Percentiles rank a stretch among this genome's conserved stretches.
Conservation (phyloP, 2,888 invertebrate genomes). For the Caenorhabditis imperialis region DNA sequence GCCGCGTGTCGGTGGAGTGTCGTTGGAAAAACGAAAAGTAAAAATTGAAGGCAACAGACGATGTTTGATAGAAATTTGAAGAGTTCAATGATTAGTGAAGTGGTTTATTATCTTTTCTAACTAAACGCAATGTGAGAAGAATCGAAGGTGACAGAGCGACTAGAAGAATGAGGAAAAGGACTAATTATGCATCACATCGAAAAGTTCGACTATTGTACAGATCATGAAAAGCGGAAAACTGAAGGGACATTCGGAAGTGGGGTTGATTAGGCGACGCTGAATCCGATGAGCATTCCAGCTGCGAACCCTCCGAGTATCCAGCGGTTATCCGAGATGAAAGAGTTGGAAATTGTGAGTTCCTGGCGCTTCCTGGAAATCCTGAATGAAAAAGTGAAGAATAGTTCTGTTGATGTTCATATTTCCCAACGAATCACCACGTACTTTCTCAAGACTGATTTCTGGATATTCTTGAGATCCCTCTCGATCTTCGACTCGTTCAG, state of each 20-base stretch:
- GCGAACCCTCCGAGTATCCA: constrained; percentile 54
- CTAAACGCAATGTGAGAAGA: constrained; percentile 22
- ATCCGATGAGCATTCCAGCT: constrained; percentile 52
- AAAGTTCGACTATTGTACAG: constrained; percentile 27
- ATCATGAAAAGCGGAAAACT: background rate
- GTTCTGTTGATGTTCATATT: background rate
- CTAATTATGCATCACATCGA: constrained; percentile 39
- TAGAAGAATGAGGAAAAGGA: constrained; percentile 5
- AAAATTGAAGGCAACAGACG: too few species aligned
- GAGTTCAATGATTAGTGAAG: too few species aligned
- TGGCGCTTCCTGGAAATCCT: constrained; percentile 20
- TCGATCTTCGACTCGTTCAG: constrained; percentile 49
- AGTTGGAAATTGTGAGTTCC: constrained; percentile 19
- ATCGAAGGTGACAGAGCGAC: constrained; percentile 29
- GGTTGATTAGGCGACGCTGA: constrained; percentile 36
- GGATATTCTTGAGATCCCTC: constrained; percentile 38
- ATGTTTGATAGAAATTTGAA: too few species aligned
- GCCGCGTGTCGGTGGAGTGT: constrained; percentile 42
- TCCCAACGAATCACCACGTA: background rate
- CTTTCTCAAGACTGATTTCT: constrained; percentile 43
- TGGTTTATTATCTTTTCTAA: constrained; percentile 20
- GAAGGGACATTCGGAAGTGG: background rate
- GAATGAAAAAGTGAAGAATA: too few species aligned
- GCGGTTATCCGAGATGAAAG: constrained; percentile 39
- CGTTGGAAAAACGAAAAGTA: constrained; percentile 15